phyloP scores from a whole-genome alignment of 2,113 vertebrate species.

The Hydropotes inermis region DNA sequence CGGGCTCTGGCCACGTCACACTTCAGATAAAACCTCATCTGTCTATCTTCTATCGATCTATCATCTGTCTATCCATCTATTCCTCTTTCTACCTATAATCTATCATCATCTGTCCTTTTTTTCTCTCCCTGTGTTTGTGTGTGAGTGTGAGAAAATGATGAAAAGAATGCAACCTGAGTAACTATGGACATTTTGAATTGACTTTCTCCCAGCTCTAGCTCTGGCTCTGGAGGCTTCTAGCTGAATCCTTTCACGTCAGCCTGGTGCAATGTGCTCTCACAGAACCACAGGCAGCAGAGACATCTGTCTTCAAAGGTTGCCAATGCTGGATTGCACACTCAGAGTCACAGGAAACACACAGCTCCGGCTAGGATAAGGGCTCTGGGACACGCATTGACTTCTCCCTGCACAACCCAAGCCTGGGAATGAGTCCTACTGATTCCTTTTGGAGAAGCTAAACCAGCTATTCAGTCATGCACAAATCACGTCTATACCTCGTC shows the following conservation, averaged over 20 bases:
- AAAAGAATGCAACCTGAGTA: background rate
- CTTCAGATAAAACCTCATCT: conserved; percentile 44
- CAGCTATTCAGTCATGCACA: conserved; percentile 48
- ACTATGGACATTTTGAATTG: background rate
- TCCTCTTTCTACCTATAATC: background rate
- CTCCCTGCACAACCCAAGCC: conserved; percentile 50
- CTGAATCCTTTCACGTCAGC: background rate
- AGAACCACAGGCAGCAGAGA: background rate
- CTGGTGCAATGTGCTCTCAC: background rate
- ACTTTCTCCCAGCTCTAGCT: background rate
- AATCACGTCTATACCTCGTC: conserved; percentile 43
- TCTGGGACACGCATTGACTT: conserved; percentile 37
- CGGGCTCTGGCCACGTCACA: conserved; percentile 24
- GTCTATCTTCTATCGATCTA: conserved; percentile 14
- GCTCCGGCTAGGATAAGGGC: conserved; percentile 61
- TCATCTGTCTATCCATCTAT: background rate
- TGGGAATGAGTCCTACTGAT: conserved; percentile 61
- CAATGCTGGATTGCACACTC: conserved; percentile 53
- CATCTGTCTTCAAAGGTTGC: conserved; percentile 60
- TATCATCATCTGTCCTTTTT: background rate
- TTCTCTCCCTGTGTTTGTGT: background rate
- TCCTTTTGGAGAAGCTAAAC: conserved; percentile 61
- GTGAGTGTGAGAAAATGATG: background rate
- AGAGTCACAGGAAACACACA: conserved; percentile 69
- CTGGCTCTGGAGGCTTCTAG: background rate